Evolutionary conservation across 1,140 invertebrate genomes (phyloP).

Genomic region (Megalopta genalis): DNA sequence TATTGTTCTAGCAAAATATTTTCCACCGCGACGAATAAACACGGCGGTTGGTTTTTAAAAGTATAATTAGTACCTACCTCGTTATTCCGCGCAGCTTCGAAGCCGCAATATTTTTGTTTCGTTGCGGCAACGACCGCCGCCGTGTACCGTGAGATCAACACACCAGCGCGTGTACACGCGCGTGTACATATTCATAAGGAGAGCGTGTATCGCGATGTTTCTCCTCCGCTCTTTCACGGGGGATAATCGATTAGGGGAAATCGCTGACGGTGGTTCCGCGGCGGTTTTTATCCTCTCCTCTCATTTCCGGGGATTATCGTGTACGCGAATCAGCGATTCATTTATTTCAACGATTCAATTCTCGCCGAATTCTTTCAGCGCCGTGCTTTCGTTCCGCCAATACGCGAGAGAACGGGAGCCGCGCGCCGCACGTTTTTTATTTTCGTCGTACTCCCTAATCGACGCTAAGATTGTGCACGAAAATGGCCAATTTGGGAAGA

Average conservation of each 20-base stretch:
- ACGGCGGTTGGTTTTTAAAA: background rate
- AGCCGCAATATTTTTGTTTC: background rate
- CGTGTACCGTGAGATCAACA: too few relatives aligned
- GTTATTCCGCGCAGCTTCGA: background rate
- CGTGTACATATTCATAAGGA: background rate
- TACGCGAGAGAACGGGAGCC: too few relatives aligned
- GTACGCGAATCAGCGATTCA: constrained; percentile 1
- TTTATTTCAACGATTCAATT: background rate
- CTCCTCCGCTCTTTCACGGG: too few relatives aligned
- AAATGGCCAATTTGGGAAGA: too few relatives aligned
- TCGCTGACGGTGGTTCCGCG: too few relatives aligned
- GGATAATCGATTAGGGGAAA: too few relatives aligned
- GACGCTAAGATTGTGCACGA: too few relatives aligned
- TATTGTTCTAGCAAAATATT: background rate
- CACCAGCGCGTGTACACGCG: too few relatives aligned
- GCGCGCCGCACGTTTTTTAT: too few relatives aligned
- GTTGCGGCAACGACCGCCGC: too few relatives aligned
- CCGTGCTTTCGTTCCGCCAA: background rate
- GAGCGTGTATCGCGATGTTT: background rate
- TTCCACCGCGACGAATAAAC: background rate
- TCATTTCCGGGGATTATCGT: constrained; percentile 28
- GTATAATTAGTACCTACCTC: background rate
- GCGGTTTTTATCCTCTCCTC: too few relatives aligned
- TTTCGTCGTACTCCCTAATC: too few relatives aligned
- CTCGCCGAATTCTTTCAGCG: background rate